phyloP scores from a whole-genome alignment of 1,140 invertebrate genomes.

The Coenobita brevimanus region DNA sequence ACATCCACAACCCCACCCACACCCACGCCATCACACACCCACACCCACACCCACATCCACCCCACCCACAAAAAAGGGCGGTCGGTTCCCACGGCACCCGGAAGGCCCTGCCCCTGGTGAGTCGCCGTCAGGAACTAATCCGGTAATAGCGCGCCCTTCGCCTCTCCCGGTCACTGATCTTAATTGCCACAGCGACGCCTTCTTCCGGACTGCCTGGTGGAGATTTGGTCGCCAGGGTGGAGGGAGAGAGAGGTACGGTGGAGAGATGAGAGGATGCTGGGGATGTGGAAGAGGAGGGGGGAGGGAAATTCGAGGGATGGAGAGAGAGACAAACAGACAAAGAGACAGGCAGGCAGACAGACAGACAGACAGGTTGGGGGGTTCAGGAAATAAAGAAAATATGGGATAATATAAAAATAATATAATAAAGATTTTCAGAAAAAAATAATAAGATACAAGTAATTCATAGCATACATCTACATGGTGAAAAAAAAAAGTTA shows the following conservation, averaged over 20 bases:
- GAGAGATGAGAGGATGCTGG: not conserved
- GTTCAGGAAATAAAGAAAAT: not conserved
- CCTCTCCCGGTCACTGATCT: too few relatives aligned
- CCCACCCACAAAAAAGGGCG: not conserved
- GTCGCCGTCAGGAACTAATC: too few relatives aligned
- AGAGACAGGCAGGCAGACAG: not conserved
- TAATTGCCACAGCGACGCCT: too few relatives aligned
- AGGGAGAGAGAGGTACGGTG: not conserved
- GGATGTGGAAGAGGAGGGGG: not conserved
- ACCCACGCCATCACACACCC: not conserved
- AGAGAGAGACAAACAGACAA: conserved; percentile 22
- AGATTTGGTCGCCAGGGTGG: too few relatives aligned
- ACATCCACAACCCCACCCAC: not conserved
- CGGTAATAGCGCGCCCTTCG: too few relatives aligned
- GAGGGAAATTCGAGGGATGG: not conserved
- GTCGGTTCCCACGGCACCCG: not conserved
- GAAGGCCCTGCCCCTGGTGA: too few relatives aligned
- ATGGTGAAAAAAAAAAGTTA: too few relatives aligned
- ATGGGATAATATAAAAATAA: not conserved
- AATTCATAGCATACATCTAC: too few relatives aligned
- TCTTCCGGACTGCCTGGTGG: too few relatives aligned
- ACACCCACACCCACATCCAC: not conserved
- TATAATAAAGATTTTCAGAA: too few relatives aligned
- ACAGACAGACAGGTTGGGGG: not conserved
- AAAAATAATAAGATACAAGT: too few relatives aligned